A percentile compares a stretch with the other conserved stretches of the same genome.
Evolutionary conservation across 1,140 invertebrate species (phyloP).

Genomic region (Eulimnadia texana): DNA sequence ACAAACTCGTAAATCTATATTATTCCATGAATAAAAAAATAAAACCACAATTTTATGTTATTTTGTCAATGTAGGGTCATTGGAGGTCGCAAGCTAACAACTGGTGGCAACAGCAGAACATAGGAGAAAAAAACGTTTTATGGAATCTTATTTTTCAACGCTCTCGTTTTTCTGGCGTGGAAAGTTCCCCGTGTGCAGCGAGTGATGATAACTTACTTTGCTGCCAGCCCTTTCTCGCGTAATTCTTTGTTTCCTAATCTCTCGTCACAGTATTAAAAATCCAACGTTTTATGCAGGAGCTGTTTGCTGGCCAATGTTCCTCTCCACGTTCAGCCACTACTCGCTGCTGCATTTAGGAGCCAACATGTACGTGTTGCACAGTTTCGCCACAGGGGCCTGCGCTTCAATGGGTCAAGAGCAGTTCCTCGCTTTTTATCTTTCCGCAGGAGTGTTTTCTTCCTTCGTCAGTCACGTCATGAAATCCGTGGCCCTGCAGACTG

Average conservation of each 20-base stretch:
- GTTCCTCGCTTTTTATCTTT: slow-evolving; percentile 78
- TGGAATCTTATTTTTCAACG: slow-evolving; percentile 62
- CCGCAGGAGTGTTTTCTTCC: slow-evolving; percentile 72
- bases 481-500: slow-evolving; percentile 43
- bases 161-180: slow-evolving; percentile 71
- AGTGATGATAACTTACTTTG: slow-evolving; percentile 73
- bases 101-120: slow-evolving; percentile 48
- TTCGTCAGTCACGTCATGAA: slow-evolving; percentile 72
- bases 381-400: slow-evolving; percentile 50
- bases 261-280: slow-evolving; percentile 7
- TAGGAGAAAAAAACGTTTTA: slow-evolving; percentile 63
- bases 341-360: slow-evolving; percentile 67
- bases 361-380: slow-evolving; percentile 94
- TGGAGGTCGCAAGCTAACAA: slow-evolving; percentile 41
- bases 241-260: background rate
- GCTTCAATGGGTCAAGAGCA: slow-evolving; percentile 77
- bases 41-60: background rate
- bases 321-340: slow-evolving; percentile 88
- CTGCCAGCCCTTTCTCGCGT: slow-evolving; percentile 33
- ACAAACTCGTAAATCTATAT: slow-evolving; percentile 19
- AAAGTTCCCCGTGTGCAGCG: slow-evolving; percentile 50
- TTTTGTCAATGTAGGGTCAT: slow-evolving; percentile 27
- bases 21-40: background rate
- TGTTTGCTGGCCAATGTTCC: slow-evolving; percentile 70
- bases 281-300: slow-evolving; percentile 35